Conservation (phyloP, 2,888 invertebrate species). For the Phengaris arion region DNA sequence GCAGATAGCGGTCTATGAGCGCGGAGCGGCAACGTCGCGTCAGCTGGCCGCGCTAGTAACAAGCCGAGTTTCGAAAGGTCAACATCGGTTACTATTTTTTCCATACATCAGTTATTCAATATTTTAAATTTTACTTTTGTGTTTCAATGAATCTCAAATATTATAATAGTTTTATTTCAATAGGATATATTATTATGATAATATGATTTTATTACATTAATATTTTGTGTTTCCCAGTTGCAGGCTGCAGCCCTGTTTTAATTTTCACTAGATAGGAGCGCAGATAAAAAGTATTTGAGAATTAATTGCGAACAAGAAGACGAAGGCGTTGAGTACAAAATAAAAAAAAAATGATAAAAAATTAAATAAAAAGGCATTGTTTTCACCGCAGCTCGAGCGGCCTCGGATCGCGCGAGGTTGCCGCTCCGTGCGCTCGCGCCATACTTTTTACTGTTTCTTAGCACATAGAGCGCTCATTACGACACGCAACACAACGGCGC, state of each 20-base stretch:
- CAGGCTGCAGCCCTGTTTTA: background rate
- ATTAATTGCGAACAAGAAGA: background rate
- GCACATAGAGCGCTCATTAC: conserved; percentile 79
- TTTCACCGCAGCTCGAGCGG: conserved; percentile 63
- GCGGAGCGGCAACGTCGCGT: conserved; percentile 74
- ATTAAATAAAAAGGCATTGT: conserved; percentile 57
- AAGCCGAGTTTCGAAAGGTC: conserved; percentile 75
- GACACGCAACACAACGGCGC: conserved; percentile 47
- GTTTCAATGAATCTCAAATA: conserved; percentile 33
- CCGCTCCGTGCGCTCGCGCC: conserved; percentile 74
- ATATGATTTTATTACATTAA: background rate
- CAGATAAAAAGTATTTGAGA: background rate
- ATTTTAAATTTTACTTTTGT: conserved; percentile 52
- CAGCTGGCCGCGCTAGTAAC: conserved; percentile 76
- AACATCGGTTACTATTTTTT: conserved; percentile 75
- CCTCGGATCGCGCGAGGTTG: conserved; percentile 70
- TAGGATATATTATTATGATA: background rate
- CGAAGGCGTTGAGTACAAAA: background rate
- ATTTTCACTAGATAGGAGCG: background rate
- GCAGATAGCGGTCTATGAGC: conserved; percentile 54
- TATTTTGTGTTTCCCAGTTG: background rate
- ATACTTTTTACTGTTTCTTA: conserved; percentile 82
- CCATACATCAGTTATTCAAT: conserved; percentile 59
- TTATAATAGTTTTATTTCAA: background rate
- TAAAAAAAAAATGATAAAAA: conserved; percentile 31